These are phyloP conservation scores for Galbula dea DNA, from an alignment of 2,113 vertebrate species.

Conservation along the genomic window DNA sequence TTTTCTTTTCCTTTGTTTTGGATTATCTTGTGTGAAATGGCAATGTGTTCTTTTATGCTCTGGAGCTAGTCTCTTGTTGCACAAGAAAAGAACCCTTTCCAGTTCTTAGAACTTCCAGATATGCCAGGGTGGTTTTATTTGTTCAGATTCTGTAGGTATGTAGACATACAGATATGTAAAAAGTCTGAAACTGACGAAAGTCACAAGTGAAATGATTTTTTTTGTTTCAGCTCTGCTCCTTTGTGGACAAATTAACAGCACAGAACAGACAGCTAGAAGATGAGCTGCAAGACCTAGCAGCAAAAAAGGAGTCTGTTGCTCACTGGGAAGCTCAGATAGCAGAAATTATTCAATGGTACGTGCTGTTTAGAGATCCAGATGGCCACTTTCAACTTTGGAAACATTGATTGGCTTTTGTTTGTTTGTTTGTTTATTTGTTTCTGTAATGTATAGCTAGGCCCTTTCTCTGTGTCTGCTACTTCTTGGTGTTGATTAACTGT, in stretches of 20 bases:
- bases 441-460: neutral
- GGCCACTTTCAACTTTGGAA: neutral
- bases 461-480: neutral
- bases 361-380: neutral
- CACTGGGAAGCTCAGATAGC: constrained; percentile 99
- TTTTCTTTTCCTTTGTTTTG: neutral
- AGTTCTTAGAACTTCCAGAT: neutral
- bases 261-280: constrained; percentile 94
- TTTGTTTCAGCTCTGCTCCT: constrained; percentile 83
- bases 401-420: neutral
- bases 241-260: constrained; percentile 88
- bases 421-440: no score
- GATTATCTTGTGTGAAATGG: neutral
- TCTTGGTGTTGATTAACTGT: neutral
- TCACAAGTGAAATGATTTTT: neutral
- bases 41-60: neutral
- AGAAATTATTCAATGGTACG: constrained; percentile 97
- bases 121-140: neutral
- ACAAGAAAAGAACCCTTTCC: neutral
- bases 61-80: neutral
- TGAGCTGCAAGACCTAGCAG: constrained; percentile 88
- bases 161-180: neutral
- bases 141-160: neutral
- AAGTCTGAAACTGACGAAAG: neutral
- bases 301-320: constrained; percentile 93